These are phyloP conservation scores for Mesorhabditis sp. DNA, from an alignment of 2,888 invertebrate species.

Conservation along the genomic window DNA sequence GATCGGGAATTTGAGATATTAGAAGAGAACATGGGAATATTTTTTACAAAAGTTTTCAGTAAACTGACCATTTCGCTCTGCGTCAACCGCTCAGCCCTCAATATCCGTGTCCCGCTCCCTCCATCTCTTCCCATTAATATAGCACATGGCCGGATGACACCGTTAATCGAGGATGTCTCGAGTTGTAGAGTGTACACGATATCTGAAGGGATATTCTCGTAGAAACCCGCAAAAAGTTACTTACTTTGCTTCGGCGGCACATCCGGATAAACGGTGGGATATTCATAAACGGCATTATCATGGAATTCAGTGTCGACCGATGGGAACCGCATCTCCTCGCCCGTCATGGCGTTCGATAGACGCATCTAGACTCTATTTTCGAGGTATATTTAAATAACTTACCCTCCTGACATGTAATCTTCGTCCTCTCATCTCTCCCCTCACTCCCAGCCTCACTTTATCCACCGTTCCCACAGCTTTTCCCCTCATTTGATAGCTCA, in stretches of 20 bases:
- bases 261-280: conserved; percentile 60
- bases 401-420: not conserved
- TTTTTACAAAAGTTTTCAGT: too few species aligned
- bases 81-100: too few species aligned
- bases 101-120: conserved; percentile 22
- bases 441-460: not conserved
- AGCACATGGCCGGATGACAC: conserved; percentile 25
- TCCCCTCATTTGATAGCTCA: conserved; percentile 2
- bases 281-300: conserved; percentile 53
- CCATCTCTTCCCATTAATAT: conserved; percentile 23
- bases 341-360: conserved; percentile 36
- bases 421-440: not conserved
- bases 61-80: too few species aligned
- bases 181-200: conserved; percentile 13
- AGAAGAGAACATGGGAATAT: too few species aligned
- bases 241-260: conserved; percentile 30
- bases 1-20: too few species aligned
- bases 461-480: not conserved
- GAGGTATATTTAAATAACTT: not conserved
- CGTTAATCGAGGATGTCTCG: conserved; percentile 11
- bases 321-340: conserved; percentile 45
- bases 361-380: conserved; percentile 34
- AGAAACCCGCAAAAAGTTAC: too few species aligned
- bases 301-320: conserved; percentile 22
- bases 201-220: conserved; percentile 13